A percentile compares a stretch with the other conserved stretches of the same genome.
Conservation (phyloP, 2,888 invertebrate species). For the Lydus trimaculatus region DNA sequence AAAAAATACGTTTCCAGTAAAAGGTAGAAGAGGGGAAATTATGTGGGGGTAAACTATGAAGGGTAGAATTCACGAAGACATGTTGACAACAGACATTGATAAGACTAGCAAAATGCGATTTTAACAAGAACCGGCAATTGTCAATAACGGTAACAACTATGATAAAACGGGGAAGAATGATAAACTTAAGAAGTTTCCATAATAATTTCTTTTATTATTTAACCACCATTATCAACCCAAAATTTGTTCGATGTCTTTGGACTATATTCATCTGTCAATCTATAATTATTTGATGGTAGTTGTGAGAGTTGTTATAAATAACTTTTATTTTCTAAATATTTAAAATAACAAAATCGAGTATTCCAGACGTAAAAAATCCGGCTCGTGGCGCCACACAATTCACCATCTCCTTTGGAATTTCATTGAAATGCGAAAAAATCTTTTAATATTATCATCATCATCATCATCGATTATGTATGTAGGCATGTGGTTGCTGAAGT, state of each 20-base stretch:
- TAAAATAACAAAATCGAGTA: neutral
- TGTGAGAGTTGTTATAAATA: slow-evolving; percentile 24
- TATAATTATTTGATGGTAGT: neutral
- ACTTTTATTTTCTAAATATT: slow-evolving; percentile 21
- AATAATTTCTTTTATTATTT: neutral
- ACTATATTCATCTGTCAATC: neutral
- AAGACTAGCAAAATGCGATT: slow-evolving; percentile 31
- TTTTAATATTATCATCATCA: too few relatives aligned
- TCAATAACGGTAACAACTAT: slow-evolving; percentile 26
- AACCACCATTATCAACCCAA: neutral
- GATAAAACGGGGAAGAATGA: slow-evolving; percentile 21
- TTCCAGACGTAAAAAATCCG: neutral
- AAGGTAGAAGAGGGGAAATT: slow-evolving; percentile 18
- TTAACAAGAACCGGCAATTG: slow-evolving; percentile 36
- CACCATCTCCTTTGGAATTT: slow-evolving; percentile 14
- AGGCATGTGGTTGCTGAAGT: neutral
- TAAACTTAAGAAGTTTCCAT: neutral
- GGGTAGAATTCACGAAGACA: slow-evolving; percentile 8
- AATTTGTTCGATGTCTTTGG: neutral
- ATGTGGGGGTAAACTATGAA: neutral
- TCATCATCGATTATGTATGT: neutral
- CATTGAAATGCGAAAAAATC: neutral
- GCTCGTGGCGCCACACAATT: slow-evolving; percentile 7
- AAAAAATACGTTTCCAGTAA: too few relatives aligned
- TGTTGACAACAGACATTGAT: slow-evolving; percentile 25